Evolutionary conservation across 2,888 invertebrate genomes (phyloP), one percentile per base, ranked within the genome.

Genomic region (Syrphus vitripennis): DNA sequence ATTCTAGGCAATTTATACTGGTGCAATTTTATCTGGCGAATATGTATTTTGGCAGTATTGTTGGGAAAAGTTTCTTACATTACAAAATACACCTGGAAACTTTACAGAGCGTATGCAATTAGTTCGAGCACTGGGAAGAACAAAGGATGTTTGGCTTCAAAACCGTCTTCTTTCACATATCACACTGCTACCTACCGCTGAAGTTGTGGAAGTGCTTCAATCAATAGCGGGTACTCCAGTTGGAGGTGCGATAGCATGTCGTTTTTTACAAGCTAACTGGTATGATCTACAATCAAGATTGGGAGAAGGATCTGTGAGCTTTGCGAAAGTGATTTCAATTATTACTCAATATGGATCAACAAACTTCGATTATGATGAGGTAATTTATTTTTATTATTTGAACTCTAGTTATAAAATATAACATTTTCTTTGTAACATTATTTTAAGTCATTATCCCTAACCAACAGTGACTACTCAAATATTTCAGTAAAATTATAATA

Each of bases 341-440:
- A 93, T 93, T 86, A 93, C 93, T 45, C 92, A 92, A 88, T 93
- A 93, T 88, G 93, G 93, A 70, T 92, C 93, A 59, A 93, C 92
- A 21, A 92, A 92, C 86, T 93, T 93, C 83, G 93, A 93, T 87
- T 93, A 92, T 87, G 92, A 93, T 89, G 93, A 93, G 90, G 93
- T 93, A 84, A 87, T 19, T 5, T 26, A 16, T 1, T 21, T 10
- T 29, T 31, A 55, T 10, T 29, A n/a, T 29, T 53, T 12, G 5
- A 9, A 4, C 6, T 40, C n/a, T 40, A 5, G 40, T 34, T n/a
- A n/a, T n/a, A n/a, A n/a, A n/a, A n/a, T n/a, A n/a, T n/a, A n/a
- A n/a, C n/a, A n/a, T n/a, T n/a, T n/a, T n/a, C n/a, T n/a, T n/a
- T n/a, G n/a, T n/a, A n/a, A n/a, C n/a, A n/a, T n/a, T n/a, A n/a